Evolutionary conservation across 2,797 vertebrate genomes (phyloP).

Genomic region (Brotogeris chrysoptera): DNA sequence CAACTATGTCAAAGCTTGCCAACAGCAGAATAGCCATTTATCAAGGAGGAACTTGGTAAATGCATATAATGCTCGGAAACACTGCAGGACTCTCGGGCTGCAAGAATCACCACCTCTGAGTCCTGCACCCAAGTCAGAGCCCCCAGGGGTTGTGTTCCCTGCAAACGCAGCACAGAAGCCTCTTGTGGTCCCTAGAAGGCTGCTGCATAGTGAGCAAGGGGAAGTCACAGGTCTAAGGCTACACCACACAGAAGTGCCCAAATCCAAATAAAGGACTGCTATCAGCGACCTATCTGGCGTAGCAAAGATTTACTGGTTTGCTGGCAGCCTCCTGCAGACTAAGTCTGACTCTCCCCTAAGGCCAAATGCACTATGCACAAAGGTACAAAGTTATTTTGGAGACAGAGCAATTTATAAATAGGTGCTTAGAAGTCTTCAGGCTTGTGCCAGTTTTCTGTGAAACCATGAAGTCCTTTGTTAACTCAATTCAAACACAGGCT

Average conservation of each 20-base stretch:
- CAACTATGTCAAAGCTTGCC: not conserved
- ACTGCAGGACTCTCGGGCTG: not conserved
- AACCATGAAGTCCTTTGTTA: not conserved
- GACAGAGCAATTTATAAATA: not conserved
- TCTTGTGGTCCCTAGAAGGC: fast-evolving
- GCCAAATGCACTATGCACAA: not conserved
- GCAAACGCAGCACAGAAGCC: not conserved
- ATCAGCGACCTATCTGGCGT: fast-evolving
- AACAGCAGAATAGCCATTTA: not conserved
- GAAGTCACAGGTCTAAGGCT: not conserved
- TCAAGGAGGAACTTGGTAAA: not conserved
- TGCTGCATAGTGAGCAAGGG: fast-evolving
- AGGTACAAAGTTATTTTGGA: not conserved
- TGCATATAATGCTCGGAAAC: not conserved
- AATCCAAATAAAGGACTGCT: not conserved
- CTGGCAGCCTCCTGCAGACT: not conserved
- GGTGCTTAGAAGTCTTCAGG: not conserved
- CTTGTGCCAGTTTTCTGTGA: not conserved
- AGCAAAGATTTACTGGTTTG: not conserved
- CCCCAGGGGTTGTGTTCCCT: not conserved
- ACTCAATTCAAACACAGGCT: not conserved
- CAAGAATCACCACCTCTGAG: not conserved
- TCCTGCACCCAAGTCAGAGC: not conserved
- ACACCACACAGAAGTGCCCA: not conserved
- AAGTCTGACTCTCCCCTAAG: not conserved